phyloP scores from a whole-genome alignment of 2,797 vertebrate species.

The Sebastes itinus region DNA sequence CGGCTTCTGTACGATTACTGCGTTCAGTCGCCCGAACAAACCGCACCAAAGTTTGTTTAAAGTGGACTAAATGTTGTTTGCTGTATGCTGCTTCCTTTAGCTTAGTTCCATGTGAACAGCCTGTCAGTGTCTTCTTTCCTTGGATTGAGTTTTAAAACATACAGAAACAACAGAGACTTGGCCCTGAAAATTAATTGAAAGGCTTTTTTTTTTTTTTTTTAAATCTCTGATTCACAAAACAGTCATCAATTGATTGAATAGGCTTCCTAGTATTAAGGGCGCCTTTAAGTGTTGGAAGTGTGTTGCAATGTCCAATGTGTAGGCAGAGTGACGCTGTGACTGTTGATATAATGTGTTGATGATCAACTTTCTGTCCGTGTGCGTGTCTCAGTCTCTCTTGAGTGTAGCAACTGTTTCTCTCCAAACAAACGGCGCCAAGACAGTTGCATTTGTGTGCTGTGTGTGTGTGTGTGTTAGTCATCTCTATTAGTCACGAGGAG shows the following conservation, averaged over 20 bases:
- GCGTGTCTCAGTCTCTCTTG: slow-evolving; percentile 13
- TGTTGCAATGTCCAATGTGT: slow-evolving; percentile 24
- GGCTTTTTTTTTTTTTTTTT: not conserved
- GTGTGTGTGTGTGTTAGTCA: slow-evolving; percentile 64
- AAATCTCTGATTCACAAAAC: not conserved
- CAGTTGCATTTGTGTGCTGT: slow-evolving; percentile 37
- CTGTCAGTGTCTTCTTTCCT: not conserved
- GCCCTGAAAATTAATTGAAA: not conserved
- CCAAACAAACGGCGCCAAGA: slow-evolving; percentile 51
- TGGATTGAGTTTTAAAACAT: not conserved
- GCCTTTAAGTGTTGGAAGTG: not conserved
- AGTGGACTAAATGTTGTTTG: not conserved
- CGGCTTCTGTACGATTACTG: not conserved
- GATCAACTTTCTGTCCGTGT: slow-evolving; percentile 40
- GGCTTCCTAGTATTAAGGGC: not conserved
- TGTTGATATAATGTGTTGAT: slow-evolving; percentile 44
- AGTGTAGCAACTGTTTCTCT: slow-evolving; percentile 32
- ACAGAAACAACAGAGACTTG: not conserved
- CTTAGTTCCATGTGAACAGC: not conserved
- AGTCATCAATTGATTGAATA: not conserved
- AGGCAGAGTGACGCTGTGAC: slow-evolving; percentile 31
- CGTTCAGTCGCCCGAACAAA: not conserved
- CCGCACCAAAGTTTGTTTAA: not conserved
- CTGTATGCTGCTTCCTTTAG: not conserved
- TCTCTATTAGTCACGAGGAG: slow-evolving; percentile 67